Evolutionary conservation across 1,140 invertebrate species (phyloP).

Genomic region (Whitmania pigra): DNA sequence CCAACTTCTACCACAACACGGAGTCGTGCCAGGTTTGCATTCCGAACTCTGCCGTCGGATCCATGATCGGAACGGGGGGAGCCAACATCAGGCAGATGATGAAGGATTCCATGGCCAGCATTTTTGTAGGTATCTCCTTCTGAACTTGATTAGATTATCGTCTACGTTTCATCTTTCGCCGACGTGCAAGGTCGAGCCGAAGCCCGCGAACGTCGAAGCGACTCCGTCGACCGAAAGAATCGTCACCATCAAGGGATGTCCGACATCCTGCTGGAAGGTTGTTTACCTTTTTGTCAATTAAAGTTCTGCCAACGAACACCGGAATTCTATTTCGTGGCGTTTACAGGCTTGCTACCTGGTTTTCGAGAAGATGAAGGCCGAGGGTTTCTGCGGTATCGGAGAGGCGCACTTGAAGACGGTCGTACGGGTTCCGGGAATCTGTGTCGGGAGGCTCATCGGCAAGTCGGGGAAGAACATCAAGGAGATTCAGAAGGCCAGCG

Average conservation of each 20-base stretch:
- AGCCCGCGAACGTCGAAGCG: slow-evolving; percentile 56
- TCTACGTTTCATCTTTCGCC: background rate
- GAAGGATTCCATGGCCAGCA: slow-evolving; percentile 80
- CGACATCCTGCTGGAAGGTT: slow-evolving; percentile 88
- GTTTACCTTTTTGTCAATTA: background rate
- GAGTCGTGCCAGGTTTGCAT: slow-evolving; percentile 58
- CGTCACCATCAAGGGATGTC: slow-evolving; percentile 76
- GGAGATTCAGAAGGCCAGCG: slow-evolving; percentile 82
- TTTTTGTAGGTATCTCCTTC: slow-evolving; percentile 38
- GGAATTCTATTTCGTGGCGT: slow-evolving; percentile 58
- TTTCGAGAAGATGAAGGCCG: slow-evolving; percentile 25
- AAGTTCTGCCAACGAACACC: background rate
- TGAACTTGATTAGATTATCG: background rate
- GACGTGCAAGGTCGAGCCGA: slow-evolving; percentile 58
- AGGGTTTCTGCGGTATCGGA: slow-evolving; percentile 62
- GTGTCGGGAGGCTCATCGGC: slow-evolving; percentile 88
- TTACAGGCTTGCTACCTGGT: slow-evolving; percentile 20
- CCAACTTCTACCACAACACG: background rate
- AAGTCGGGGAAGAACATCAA: slow-evolving; percentile 89
- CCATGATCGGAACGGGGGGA: slow-evolving; percentile 91
- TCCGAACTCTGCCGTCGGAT: slow-evolving; percentile 89
- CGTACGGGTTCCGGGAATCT: slow-evolving; percentile 69
- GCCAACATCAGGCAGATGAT: slow-evolving; percentile 93
- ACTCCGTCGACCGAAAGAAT: slow-evolving; percentile 67
- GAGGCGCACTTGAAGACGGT: slow-evolving; percentile 83